Conservation (phyloP, 23 tunicate species). For the Ascidia mentula region DNA sequence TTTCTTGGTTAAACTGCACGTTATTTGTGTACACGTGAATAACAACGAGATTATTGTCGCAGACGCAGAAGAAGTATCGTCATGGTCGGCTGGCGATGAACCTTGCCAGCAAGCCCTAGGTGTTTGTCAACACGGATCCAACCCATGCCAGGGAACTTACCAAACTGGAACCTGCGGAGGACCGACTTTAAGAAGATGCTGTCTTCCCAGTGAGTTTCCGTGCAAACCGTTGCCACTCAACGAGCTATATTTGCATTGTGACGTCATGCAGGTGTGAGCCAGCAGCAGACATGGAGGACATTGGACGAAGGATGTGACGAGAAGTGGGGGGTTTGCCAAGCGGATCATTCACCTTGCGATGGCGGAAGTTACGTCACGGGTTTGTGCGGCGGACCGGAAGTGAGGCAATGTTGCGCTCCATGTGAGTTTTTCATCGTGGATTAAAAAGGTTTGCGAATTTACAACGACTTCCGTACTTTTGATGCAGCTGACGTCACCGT, state of each 20-base stretch:
- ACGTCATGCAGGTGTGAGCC: slow-evolving; percentile 12
- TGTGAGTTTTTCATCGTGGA: background rate
- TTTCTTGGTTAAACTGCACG: no score
- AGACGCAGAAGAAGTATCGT: background rate
- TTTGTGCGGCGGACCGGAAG: slow-evolving; percentile 50
- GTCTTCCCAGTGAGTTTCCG: slow-evolving; percentile 31
- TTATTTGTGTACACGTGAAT: no score
- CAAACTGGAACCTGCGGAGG: slow-evolving; percentile 48
- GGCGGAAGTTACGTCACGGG: slow-evolving; percentile 12
- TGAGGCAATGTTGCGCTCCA: slow-evolving; percentile 50
- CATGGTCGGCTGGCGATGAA: slow-evolving; percentile 23
- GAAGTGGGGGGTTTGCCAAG: slow-evolving; percentile 36
- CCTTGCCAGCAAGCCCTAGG: slow-evolving; percentile 20
- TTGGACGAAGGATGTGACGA: slow-evolving; percentile 26
- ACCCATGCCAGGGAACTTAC: slow-evolving; percentile 32
- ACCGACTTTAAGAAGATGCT: slow-evolving; percentile 35
- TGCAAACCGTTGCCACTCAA: background rate
- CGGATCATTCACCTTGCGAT: slow-evolving; percentile 12
- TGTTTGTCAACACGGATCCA: slow-evolving; percentile 17
- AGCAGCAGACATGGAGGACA: slow-evolving; percentile 25
- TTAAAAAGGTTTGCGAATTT: background rate
- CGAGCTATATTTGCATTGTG: background rate
- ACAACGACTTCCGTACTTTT: background rate
- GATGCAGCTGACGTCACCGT: slow-evolving; percentile 13
- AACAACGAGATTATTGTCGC: no score